Conservation (phyloP, 1,140 invertebrate species). For the Lutraria rhynchaena region DNA sequence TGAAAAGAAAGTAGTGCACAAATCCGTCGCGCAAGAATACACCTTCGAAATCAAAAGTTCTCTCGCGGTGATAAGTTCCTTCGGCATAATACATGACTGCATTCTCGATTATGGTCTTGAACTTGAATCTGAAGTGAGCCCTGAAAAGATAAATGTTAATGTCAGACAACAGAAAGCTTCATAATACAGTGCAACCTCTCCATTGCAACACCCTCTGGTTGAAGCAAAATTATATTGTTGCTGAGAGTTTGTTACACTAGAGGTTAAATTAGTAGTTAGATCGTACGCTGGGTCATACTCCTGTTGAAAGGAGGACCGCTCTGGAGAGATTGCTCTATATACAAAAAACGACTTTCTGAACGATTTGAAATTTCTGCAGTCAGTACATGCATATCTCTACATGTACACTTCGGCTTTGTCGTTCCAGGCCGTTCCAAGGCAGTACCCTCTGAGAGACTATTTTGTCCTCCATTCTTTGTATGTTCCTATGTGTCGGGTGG, state of each 20-base stretch:
- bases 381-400: no score
- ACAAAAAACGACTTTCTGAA: no score
- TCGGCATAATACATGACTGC: slow-evolving; percentile 57
- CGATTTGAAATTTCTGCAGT: no score
- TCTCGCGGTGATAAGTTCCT: slow-evolving; percentile 24
- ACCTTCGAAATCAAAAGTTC: slow-evolving; percentile 48
- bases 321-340: no score
- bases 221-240: neutral
- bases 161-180: neutral
- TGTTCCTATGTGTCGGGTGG: no score
- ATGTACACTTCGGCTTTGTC: no score
- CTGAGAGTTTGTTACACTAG: neutral
- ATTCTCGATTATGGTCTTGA: slow-evolving; percentile 26
- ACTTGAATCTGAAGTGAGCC: slow-evolving; percentile 47
- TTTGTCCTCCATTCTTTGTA: no score
- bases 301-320: no score
- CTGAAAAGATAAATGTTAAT: neutral
- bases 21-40: slow-evolving; percentile 49
- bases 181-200: neutral
- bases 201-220: neutral
- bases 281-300: neutral
- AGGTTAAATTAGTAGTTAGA: neutral
- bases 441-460: no score
- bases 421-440: no score
- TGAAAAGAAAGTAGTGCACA: slow-evolving; percentile 58